phyloP scores from a whole-genome alignment of 1,140 invertebrate genomes.

The Helicoverpa zea region DNA sequence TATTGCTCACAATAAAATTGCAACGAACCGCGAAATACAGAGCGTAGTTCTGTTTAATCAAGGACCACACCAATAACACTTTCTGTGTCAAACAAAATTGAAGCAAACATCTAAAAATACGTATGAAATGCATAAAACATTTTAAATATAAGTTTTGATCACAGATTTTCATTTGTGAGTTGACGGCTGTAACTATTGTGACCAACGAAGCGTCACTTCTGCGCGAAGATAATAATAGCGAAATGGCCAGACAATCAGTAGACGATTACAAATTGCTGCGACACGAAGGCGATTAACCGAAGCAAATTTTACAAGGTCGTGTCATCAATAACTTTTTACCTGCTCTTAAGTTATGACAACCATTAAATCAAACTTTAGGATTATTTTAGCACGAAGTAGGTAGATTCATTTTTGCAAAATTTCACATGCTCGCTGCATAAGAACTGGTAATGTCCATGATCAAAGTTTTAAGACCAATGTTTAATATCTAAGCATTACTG shows the following conservation, averaged over 20 bases:
- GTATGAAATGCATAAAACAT: neutral
- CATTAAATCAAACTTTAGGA: neutral
- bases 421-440: too few relatives aligned
- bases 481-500: too few relatives aligned
- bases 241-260: conserved; percentile 40
- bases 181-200: conserved; percentile 7
- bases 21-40: conserved; percentile 5
- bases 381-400: neutral
- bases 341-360: conserved; percentile 31
- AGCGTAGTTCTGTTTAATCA: conserved; percentile 25
- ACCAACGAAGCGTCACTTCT: conserved; percentile 32
- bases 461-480: too few relatives aligned
- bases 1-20: conserved; percentile 33
- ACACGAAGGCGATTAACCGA: conserved; percentile 40
- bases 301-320: conserved; percentile 35
- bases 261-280: conserved; percentile 44
- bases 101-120: neutral
- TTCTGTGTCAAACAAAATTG: neutral
- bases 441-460: too few relatives aligned
- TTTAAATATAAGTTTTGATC: conserved; percentile 22
- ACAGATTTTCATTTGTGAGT: conserved; percentile 15
- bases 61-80: neutral
- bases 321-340: conserved; percentile 32
- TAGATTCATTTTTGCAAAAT: too few relatives aligned
- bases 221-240: conserved; percentile 27